These are phyloP conservation scores for Drosophila ironensis DNA, from an alignment of 1,140 invertebrate genomes.

Conservation along the genomic window DNA sequence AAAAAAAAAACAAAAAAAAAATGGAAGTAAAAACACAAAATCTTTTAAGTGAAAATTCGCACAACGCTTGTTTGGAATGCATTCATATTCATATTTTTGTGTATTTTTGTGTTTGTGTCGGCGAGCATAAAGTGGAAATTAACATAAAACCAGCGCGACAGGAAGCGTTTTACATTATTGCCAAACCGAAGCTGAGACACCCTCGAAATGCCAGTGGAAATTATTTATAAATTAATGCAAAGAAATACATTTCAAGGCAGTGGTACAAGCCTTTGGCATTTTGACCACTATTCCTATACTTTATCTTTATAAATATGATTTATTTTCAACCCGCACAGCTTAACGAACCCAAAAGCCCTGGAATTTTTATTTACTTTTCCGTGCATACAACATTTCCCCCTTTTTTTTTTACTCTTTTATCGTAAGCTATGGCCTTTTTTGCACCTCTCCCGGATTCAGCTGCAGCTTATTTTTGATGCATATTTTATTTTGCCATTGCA, in stretches of 20 bases:
- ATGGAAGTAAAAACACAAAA: slow-evolving; percentile 8
- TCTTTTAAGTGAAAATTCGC: slow-evolving; percentile 51
- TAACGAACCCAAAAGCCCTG: slow-evolving; percentile 36
- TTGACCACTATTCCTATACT: background rate
- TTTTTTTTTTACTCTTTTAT: slow-evolving; percentile 34
- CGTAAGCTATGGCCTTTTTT: slow-evolving; percentile 25
- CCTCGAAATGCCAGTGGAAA: background rate
- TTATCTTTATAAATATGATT: background rate
- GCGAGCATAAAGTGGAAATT: slow-evolving; percentile 49
- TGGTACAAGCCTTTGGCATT: no score
- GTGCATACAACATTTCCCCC: no score
- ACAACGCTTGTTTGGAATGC: slow-evolving; percentile 40
- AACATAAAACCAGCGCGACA: slow-evolving; percentile 46
- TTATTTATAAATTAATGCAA: no score
- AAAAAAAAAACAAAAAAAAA: slow-evolving; percentile 18
- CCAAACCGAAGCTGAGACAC: slow-evolving; percentile 10
- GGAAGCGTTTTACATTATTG: background rate
- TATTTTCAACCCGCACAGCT: slow-evolving; percentile 10
- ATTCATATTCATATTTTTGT: slow-evolving; percentile 73
- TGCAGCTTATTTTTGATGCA: slow-evolving; percentile 78
- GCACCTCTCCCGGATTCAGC: slow-evolving; percentile 56
- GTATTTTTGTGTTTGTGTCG: slow-evolving; percentile 42
- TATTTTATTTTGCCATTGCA: slow-evolving; percentile 79
- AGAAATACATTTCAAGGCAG: no score
- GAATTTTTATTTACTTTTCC: slow-evolving; percentile 56